Percentiles rank a stretch among this genome's conserved stretches.
These are phyloP conservation scores for Leptinotarsa texana DNA, from an alignment of 1,140 invertebrate genomes.

Conservation along the genomic window DNA sequence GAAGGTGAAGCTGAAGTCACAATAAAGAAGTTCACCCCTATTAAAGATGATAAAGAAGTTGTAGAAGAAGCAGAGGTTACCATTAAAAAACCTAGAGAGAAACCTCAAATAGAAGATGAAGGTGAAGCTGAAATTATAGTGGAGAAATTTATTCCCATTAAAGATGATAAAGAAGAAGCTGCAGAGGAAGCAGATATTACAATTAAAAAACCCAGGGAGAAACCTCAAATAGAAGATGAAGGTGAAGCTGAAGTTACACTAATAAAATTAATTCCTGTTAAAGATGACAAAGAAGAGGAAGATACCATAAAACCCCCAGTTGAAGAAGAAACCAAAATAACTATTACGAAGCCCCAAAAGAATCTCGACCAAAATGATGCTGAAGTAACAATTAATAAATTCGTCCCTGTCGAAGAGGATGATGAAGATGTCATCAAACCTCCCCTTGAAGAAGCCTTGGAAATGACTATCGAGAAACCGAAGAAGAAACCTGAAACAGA, in stretches of 20 bases:
- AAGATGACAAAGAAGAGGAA: conserved; percentile 16
- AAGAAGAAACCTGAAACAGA: background rate
- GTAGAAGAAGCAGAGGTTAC: conserved; percentile 65
- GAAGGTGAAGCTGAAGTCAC: background rate
- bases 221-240: conserved; percentile 40
- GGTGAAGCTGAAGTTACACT: conserved; percentile 44
- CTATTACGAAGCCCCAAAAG: conserved; percentile 29
- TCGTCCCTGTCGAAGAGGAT: conserved; percentile 25
- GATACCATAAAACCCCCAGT: conserved; percentile 23
- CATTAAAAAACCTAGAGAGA: conserved; percentile 57
- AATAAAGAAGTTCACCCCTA: conserved; percentile 44
- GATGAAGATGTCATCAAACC: conserved; percentile 26
- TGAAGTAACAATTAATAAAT: conserved; percentile 60
- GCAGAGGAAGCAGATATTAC: conserved; percentile 46
- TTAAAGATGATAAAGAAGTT: conserved; percentile 64
- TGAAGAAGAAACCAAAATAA: conserved; percentile 50
- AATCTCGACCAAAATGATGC: conserved; percentile 37
- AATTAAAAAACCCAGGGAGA: conserved; percentile 27
- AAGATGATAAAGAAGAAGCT: conserved; percentile 32
- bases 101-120: conserved; percentile 55
- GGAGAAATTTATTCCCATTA: conserved; percentile 52
- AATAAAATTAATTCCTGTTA: conserved; percentile 33
- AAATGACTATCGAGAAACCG: background rate
- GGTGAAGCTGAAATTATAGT: conserved; percentile 64
- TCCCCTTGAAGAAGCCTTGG: background rate